A percentile compares a stretch with the other conserved stretches of the same genome.
These are phyloP conservation scores for Struthidea cinerea DNA, from an alignment of 2,113 vertebrate genomes.

Conservation along the genomic window DNA sequence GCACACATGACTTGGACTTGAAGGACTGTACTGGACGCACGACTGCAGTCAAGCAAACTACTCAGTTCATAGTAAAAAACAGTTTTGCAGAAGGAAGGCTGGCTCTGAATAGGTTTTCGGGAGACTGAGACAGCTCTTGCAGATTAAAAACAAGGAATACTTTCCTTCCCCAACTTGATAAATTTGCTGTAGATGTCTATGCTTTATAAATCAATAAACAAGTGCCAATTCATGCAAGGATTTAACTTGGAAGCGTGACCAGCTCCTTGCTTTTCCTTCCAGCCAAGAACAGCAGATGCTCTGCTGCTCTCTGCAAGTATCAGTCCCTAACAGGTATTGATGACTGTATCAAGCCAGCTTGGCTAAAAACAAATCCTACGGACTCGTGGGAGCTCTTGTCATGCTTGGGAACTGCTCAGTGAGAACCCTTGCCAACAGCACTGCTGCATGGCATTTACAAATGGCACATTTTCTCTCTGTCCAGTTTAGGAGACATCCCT, in stretches of 20 bases:
- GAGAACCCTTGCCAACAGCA: neutral
- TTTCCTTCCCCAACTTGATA: neutral
- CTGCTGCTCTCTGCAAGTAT: neutral
- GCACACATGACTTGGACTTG: neutral
- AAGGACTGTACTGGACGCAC: neutral
- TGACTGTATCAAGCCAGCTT: neutral
- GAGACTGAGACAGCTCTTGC: neutral
- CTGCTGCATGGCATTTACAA: neutral
- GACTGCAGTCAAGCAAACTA: neutral
- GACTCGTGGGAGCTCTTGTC: neutral
- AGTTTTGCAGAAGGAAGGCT: neutral
- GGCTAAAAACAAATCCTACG: neutral
- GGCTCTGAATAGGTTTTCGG: neutral
- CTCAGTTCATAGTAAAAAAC: accelerated
- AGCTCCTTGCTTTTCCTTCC: neutral
- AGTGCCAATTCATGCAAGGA: neutral
- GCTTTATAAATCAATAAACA: neutral
- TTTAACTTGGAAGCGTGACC: neutral
- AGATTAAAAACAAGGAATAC: neutral
- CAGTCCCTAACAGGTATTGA: neutral
- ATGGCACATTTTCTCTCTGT: neutral
- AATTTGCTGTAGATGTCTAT: neutral
- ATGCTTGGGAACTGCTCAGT: neutral
- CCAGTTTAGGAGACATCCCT: neutral
- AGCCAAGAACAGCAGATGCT: conserved; percentile 22